phyloP scores from a whole-genome alignment of 2,888 invertebrate genomes.

The Latheticus oryzae region DNA sequence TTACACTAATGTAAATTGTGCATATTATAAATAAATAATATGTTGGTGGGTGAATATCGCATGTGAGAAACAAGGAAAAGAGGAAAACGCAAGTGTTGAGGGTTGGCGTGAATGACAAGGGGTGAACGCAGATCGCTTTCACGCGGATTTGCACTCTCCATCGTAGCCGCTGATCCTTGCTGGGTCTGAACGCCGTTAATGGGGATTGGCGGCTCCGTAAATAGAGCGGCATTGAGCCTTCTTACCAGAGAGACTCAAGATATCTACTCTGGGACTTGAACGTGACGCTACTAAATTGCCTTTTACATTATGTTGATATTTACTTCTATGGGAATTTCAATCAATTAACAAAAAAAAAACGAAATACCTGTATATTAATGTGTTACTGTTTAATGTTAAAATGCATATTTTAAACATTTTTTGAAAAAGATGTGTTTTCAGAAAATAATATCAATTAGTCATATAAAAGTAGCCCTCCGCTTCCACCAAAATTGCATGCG shows the following conservation, averaged over 20 bases:
- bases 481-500: too few relatives aligned
- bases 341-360: too few relatives aligned
- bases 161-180: slow-evolving; percentile 59
- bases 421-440: too few relatives aligned
- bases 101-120: slow-evolving; percentile 53
- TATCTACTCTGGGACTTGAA: slow-evolving; percentile 41
- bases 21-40: slow-evolving; percentile 31
- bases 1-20: slow-evolving; percentile 14
- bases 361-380: too few relatives aligned
- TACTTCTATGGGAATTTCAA: too few relatives aligned
- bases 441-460: too few relatives aligned
- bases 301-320: slow-evolving; percentile 25
- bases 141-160: slow-evolving; percentile 63
- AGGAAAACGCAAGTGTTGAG: slow-evolving; percentile 40
- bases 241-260: slow-evolving; percentile 54
- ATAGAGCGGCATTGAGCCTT: slow-evolving; percentile 66
- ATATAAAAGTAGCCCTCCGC: too few relatives aligned
- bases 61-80: slow-evolving; percentile 38
- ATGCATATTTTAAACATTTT: too few relatives aligned
- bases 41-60: slow-evolving; percentile 10
- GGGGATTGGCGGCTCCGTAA: slow-evolving; percentile 66
- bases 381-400: too few relatives aligned
- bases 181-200: slow-evolving; percentile 62
- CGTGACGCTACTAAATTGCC: slow-evolving; percentile 42
- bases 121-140: slow-evolving; percentile 60